Percentiles rank a stretch among this genome's conserved stretches.
phyloP scores from a whole-genome alignment of 2,888 invertebrate genomes.

The Thereva nobilitata region DNA sequence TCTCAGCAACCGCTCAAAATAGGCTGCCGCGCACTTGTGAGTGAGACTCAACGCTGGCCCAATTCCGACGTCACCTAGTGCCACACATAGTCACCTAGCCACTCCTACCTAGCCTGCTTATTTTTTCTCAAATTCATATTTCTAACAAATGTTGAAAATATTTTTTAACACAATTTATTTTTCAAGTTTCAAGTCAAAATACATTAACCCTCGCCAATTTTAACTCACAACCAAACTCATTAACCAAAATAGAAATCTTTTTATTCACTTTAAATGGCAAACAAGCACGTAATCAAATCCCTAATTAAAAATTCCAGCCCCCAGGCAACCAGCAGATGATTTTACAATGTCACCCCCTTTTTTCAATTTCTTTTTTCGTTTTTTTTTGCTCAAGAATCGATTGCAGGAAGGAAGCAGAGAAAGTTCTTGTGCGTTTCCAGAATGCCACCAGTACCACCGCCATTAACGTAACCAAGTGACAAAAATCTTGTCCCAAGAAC shows the following conservation, averaged over 20 bases:
- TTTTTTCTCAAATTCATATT: no score
- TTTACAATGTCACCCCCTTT: slow-evolving; percentile 13
- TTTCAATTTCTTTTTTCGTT: slow-evolving; percentile 3
- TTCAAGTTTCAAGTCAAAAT: no score
- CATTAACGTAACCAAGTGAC: slow-evolving; percentile 35
- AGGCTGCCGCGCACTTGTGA: no score
- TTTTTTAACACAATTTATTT: no score
- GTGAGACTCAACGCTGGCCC: no score
- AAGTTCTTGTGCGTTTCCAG: slow-evolving; percentile 3
- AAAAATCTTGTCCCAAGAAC: slow-evolving; percentile 26
- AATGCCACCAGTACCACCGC: slow-evolving; percentile 16
- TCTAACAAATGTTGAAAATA: no score
- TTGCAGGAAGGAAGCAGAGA: neutral
- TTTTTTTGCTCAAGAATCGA: neutral
- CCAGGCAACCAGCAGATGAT: slow-evolving; percentile 30
- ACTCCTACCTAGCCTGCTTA: no score
- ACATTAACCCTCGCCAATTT: no score
- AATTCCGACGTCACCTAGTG: no score
- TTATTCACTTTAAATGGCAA: slow-evolving; percentile 4
- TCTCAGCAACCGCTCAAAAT: no score
- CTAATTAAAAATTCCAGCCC: slow-evolving; percentile 36
- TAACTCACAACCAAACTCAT: no score
- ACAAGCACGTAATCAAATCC: slow-evolving; percentile 26
- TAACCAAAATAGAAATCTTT: neutral
- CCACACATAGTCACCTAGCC: no score